Evolutionary conservation across 2,888 invertebrate species (phyloP), one percentile per base, ranked within the genome.

Genomic region (Melieria crassipennis): DNA sequence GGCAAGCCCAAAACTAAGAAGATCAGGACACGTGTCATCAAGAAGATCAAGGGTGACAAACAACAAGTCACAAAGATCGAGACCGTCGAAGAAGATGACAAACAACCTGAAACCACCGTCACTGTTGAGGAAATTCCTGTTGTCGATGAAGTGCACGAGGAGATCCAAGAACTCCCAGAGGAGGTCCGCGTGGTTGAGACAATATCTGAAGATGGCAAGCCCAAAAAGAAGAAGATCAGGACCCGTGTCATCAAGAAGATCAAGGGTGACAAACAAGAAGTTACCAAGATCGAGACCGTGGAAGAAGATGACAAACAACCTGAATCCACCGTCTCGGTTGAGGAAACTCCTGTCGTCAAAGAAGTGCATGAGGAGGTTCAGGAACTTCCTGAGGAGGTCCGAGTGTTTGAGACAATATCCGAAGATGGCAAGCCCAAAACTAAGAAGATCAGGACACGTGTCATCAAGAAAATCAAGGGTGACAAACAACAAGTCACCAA

Each of bases 71-170:
- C 73, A 7, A 75, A 75, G 68, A 75, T 75, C 30, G 73, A 75
- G 57, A 75, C 71, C 10, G 75, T 75, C 10, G 75, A 75, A 75
- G 75, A 75, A 68, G 75, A 75, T 65, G 75, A 71, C 52, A 73
- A 73, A 50, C 69, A 70, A 52, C 71, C 75, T 4, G 71, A 73
- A 67, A 73, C 71, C 1, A 75, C 73, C 50, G 75, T 75, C 3
- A 75, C 75, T 9, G 70, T 75, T 16, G 73, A 75, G 46, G 75
- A 71, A 56, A 58, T 62, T 61, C 73, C 72, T 7, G n/a, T 72
- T 3, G 30, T 30, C 30, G 73, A 75, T 43, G 75, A 75, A 58
- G 42, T 47, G 47, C 68, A 69, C 3, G 65, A 73, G 62, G 66
- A 72, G 55, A 52, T 73, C 3, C n/a, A 47, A 0, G 75, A 75